Evolutionary conservation across 1,140 invertebrate genomes (phyloP), one percentile per base, ranked within the genome.

Genomic region (Anastrepha ludens): DNA sequence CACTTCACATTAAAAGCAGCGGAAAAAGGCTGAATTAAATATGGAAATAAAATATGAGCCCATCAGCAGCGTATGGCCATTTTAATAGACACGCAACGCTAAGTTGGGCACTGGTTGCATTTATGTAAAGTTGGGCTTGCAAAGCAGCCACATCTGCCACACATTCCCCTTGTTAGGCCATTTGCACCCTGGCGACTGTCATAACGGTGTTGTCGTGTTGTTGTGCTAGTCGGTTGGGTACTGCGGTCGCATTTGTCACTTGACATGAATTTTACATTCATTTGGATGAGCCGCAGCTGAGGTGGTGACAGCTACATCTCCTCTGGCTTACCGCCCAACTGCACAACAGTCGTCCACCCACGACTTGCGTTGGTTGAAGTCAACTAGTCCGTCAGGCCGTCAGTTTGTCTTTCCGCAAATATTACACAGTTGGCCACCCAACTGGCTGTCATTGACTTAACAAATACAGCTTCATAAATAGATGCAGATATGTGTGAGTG

Each of bases 11-110:
- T 81, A 81, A 81, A 81, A 81, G 74, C n/a, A 55, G 74, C 47
- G 74, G 74, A 81, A 81, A 81, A 81, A 81, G 44, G 55, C 74
- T 58, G 55, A 81, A 81, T 81, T 81, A 81, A 81, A 81, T 81
- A 55, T 81, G 74, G 20, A 81, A 81, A 50, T 81, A 81, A 81
- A 81, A 81, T 81, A 81, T 81, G 74, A 81, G 74, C 15, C 44
- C 47, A 81, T 29, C 47, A 81, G 74, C 47, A n/a, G 17, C 17
- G 47, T 7, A 11, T n/a, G 47, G 47, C 47, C 74, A 55, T 81
- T 50, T 81, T 20, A 47, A 81, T 55, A 55, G 47, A 47, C 41
- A 55, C n/a, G 47, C 50, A 55, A 81, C 15, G 13, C 13, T 17
- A n/a, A 62, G 13, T 81, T n/a, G 20, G 7, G 15, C n/a, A 20